Evolutionary conservation across 53 echinoderm and acorn worm species (phyloP), one percentile per base, ranked within the genome.

Genomic region (Zoroaster sp.): DNA sequence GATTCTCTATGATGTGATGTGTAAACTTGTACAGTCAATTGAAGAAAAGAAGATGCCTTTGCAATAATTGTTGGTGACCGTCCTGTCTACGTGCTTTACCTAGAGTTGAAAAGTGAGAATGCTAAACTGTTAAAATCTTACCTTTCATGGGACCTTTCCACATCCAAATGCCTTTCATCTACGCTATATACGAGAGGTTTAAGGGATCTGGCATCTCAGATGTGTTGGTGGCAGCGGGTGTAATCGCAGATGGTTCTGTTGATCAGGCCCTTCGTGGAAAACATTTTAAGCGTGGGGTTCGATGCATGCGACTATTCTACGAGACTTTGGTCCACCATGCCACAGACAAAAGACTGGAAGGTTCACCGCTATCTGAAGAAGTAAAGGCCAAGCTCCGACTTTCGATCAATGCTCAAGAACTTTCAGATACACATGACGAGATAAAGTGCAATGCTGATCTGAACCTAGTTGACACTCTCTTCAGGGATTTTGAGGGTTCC

Each of bases 91-190:
- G 87, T 52, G 38, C 40, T 91, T 14, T 18, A 87, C 40, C 54
- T 91, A 66, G 87, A 91, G 69, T 74, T 91, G 52, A 91, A 87
- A 52, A 91, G 91, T 87, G 91, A 91, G 72, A 91, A 91, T 73
- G 76, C 86, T 33, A 36, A 87, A 36, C 70, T 72, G 66, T 86
- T 90, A 72, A 89, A 35, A 88, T 88, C 59, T 30, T 91, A 47
- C 91, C 91, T 65, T 91, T 91, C 54, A 89, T 89, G 89, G 80
- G 86, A 49, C 83, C 91, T 28, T 91, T 91, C 42, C 91, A 91
- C 55, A 86, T n/a, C 41, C 83, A 90, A 86, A 90, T 83, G 83
- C 83, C 74, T 20, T 90, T 90, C 90, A 90, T 83, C 17, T 40
- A 90, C 44, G 69, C 90, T 21, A 83, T 90, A 39, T 90, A 83